Evolutionary conservation across 2,113 vertebrate genomes (phyloP).

Genomic region (Reinhardtius hippoglossoides): DNA sequence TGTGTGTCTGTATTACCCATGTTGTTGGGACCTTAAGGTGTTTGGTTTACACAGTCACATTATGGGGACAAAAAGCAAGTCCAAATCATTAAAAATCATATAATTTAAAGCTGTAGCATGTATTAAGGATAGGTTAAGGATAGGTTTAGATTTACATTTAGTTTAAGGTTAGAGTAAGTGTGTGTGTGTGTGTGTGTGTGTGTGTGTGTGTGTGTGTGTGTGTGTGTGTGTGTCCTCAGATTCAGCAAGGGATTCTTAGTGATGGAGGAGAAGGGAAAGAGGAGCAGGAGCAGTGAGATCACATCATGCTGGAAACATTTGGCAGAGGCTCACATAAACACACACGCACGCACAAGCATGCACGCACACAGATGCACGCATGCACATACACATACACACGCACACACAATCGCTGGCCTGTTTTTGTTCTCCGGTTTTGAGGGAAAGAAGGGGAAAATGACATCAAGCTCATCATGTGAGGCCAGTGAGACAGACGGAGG

Average conservation of each 20-base stretch:
- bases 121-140: too few relatives aligned
- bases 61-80: neutral
- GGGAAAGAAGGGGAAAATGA: slow-evolving; percentile 79
- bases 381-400: neutral
- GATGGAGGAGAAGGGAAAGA: slow-evolving; percentile 84
- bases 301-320: slow-evolving; percentile 91
- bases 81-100: too few relatives aligned
- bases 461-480: slow-evolving; percentile 84
- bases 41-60: too few relatives aligned
- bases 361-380: neutral
- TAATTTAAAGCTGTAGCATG: too few relatives aligned
- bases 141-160: too few relatives aligned
- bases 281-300: slow-evolving; percentile 81
- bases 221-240: slow-evolving; percentile 47
- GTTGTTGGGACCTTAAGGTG: too few relatives aligned
- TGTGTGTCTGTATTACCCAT: too few relatives aligned
- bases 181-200: neutral
- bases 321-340: slow-evolving; percentile 74
- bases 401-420: slow-evolving; percentile 56
- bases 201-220: neutral
- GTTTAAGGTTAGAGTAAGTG: too few relatives aligned
- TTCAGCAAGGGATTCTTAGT: slow-evolving; percentile 1
- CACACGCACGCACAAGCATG: slow-evolving; percentile 27
- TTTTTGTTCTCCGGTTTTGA: slow-evolving; percentile 78
- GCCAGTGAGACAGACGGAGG: slow-evolving; percentile 70